These are phyloP conservation scores for Carterocephalus palaemon DNA, from an alignment of 2,888 invertebrate species.

Conservation along the genomic window DNA sequence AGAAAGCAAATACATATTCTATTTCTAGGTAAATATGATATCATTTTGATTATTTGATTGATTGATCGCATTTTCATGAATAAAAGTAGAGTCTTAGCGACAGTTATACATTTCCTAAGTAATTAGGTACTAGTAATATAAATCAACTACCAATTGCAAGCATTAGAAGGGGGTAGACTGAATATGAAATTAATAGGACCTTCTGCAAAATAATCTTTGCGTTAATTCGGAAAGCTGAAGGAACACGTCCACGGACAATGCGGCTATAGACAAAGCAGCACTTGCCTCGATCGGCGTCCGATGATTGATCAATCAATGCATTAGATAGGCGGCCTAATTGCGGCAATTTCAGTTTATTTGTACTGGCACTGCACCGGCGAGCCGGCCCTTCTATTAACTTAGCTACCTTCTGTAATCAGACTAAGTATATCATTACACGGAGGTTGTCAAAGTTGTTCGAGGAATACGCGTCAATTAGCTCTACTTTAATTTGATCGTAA, in stretches of 20 bases:
- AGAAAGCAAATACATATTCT: no score
- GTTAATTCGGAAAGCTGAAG: slow-evolving; percentile 28
- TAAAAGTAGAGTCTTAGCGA: no score
- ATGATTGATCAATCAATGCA: slow-evolving; percentile 76
- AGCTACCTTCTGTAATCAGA: slow-evolving; percentile 21
- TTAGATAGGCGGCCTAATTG: slow-evolving; percentile 71
- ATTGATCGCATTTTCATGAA: no score
- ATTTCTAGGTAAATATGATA: no score
- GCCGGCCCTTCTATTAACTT: slow-evolving; percentile 17
- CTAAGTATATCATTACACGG: slow-evolving; percentile 25
- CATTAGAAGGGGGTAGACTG: no score
- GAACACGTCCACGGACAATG: slow-evolving; percentile 61
- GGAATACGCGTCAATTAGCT: slow-evolving; percentile 16
- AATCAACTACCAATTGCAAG: no score
- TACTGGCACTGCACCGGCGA: slow-evolving; percentile 48
- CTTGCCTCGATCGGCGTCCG: slow-evolving; percentile 62
- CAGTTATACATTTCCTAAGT: no score
- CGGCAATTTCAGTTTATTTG: slow-evolving; percentile 68
- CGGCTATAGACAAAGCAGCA: slow-evolving; percentile 57
- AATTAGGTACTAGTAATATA: no score
- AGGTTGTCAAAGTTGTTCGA: slow-evolving; percentile 22
- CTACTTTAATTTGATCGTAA: slow-evolving; percentile 14
- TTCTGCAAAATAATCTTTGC: slow-evolving; percentile 1
- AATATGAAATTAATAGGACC: no score
- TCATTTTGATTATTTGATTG: no score